phyloP scores from a whole-genome alignment of 2,113 vertebrate species.

The Clarias gariepinus region DNA sequence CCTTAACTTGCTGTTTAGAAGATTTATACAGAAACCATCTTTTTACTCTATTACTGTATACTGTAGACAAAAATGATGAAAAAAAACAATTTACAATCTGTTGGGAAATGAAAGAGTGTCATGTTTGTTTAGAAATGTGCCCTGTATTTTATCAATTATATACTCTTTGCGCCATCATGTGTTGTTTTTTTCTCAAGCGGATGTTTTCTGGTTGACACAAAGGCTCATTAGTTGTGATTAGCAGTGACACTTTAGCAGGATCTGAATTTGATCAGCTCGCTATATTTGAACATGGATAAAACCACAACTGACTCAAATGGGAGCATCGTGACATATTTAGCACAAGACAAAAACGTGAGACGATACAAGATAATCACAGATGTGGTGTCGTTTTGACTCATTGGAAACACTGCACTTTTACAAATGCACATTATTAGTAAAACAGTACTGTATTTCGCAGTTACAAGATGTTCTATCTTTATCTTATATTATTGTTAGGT shows the following conservation, averaged over 20 bases:
- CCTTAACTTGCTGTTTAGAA: neutral
- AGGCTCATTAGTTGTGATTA: conserved; percentile 58
- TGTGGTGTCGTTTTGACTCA: neutral
- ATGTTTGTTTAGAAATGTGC: neutral
- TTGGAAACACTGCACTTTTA: neutral
- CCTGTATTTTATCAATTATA: conserved; percentile 53
- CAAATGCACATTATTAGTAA: neutral
- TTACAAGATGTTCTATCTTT: conserved; percentile 51
- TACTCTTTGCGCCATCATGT: conserved; percentile 30
- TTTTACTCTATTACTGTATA: neutral
- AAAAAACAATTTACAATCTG: neutral
- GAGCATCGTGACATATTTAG: conserved; percentile 58
- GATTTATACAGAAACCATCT: neutral
- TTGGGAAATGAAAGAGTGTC: neutral
- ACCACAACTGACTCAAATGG: conserved; percentile 40
- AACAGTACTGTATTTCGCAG: no score
- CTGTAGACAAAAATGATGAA: neutral
- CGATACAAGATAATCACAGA: conserved; percentile 27
- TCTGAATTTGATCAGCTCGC: conserved; percentile 49
- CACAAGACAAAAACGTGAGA: conserved; percentile 39
- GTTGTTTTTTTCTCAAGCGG: conserved; percentile 5
- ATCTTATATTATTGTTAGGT: conserved; percentile 39
- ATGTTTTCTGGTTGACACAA: conserved; percentile 50
- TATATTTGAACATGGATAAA: conserved; percentile 48
- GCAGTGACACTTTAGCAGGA: conserved; percentile 53